Percentiles rank a stretch among this genome's conserved stretches.
Evolutionary conservation across 2,888 invertebrate genomes (phyloP).

Genomic region (Drosophila cyrtoloma): DNA sequence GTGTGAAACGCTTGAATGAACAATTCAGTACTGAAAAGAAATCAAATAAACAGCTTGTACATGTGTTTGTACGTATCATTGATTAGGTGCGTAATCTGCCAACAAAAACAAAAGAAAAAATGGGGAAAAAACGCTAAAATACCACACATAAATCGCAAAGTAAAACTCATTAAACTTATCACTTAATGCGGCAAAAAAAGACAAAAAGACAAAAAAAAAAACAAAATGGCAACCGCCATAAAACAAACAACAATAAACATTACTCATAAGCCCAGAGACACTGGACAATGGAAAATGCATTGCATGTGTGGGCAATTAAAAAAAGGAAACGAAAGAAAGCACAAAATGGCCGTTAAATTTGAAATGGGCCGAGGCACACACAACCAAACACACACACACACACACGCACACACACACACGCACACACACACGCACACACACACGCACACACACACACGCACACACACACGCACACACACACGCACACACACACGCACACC

Average conservation of each 20-base stretch:
- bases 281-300: constrained; percentile 30
- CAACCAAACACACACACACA: background rate
- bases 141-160: constrained; percentile 39
- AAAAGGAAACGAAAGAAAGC: constrained; percentile 36
- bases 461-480: background rate
- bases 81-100: constrained; percentile 49
- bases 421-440: background rate
- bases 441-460: background rate
- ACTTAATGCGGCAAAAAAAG: constrained; percentile 41
- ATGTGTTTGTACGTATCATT: constrained; percentile 17
- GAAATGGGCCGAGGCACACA: constrained; percentile 47
- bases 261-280: constrained; percentile 50
- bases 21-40: constrained; percentile 5
- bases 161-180: constrained; percentile 63
- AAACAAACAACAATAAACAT: constrained; percentile 56
- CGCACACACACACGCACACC: background rate
- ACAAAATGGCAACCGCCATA: constrained; percentile 49
- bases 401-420: background rate
- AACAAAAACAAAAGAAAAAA: background rate
- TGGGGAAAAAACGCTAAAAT: constrained; percentile 1
- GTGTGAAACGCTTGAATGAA: background rate
- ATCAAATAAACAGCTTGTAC: constrained; percentile 35
- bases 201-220: constrained; percentile 31
- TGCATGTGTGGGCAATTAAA: constrained; percentile 65
- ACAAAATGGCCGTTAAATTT: constrained; percentile 64